phyloP scores from a whole-genome alignment of 2,797 vertebrate genomes.

The Serranus cabrilla region DNA sequence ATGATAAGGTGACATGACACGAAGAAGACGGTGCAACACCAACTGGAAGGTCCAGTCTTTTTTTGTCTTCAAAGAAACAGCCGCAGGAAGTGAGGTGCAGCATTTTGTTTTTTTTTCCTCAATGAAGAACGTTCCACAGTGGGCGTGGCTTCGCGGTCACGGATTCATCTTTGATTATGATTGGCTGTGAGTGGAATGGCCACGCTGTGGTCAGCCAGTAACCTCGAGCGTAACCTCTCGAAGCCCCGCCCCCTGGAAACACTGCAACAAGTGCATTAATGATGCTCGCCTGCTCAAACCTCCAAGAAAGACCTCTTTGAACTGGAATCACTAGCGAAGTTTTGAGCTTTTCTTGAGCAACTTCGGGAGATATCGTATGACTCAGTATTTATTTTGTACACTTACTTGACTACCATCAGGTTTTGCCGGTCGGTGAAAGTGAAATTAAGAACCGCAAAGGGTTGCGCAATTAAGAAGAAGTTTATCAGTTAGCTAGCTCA shows the following conservation, averaged over 20 bases:
- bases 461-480: conserved; percentile 62
- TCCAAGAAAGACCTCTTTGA: conserved; percentile 63
- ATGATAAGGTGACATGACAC: conserved; percentile 35
- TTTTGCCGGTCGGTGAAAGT: conserved; percentile 42
- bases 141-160: conserved; percentile 51
- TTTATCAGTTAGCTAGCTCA: conserved; percentile 71
- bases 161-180: conserved; percentile 1
- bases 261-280: conserved; percentile 87
- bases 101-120: conserved; percentile 31
- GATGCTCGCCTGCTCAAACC: conserved; percentile 73
- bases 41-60: conserved; percentile 77
- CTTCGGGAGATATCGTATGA: not conserved
- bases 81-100: conserved; percentile 24
- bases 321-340: conserved; percentile 25
- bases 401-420: not conserved
- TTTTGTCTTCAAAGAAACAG: conserved; percentile 42
- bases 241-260: conserved; percentile 71
- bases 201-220: conserved; percentile 66
- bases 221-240: conserved; percentile 12
- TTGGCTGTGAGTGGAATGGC: conserved; percentile 63
- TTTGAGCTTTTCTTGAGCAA: not conserved
- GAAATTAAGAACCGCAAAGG: conserved; percentile 27
- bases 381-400: not conserved
- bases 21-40: conserved; percentile 48
- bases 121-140: conserved; percentile 36